A percentile compares a stretch with the other conserved stretches of the same genome.
phyloP scores from a whole-genome alignment of 2,888 invertebrate species.

The Tetanocera ferruginea region DNA sequence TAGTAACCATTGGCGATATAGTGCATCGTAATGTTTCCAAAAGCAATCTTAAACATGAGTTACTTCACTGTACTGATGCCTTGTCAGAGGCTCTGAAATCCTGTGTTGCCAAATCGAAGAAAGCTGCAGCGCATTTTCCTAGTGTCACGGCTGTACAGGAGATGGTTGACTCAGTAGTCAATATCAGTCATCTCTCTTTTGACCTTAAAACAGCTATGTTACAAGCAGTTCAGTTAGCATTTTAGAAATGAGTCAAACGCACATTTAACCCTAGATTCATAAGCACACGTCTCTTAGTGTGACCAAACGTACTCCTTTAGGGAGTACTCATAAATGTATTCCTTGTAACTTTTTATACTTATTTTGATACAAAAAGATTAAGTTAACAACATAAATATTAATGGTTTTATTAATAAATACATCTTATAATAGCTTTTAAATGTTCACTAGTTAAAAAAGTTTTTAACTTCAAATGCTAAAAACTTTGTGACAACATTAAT shows the following conservation, averaged over 20 bases:
- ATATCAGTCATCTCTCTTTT: conserved; percentile 86
- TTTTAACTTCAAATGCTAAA: too few species aligned
- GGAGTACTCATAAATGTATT: too few species aligned
- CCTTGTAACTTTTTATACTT: too few species aligned
- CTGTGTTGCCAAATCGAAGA: conserved; percentile 89
- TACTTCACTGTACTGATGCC: conserved; percentile 82
- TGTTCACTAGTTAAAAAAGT: too few species aligned
- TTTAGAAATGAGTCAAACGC: background rate
- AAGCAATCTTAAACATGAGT: conserved; percentile 79
- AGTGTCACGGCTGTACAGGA: conserved; percentile 91
- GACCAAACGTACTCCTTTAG: too few species aligned
- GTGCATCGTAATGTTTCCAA: conserved; percentile 88
- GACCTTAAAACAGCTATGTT: conserved; percentile 83
- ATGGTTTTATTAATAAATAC: too few species aligned
- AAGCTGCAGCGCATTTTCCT: conserved; percentile 92
- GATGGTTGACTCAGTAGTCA: conserved; percentile 92
- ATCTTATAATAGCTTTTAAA: too few species aligned
- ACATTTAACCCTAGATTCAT: too few species aligned
- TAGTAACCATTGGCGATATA: conserved; percentile 95
- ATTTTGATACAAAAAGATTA: too few species aligned
- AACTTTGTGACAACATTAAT: too few species aligned
- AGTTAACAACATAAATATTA: too few species aligned
- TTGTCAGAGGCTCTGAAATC: conserved; percentile 85
- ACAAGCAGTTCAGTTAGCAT: conserved; percentile 73
- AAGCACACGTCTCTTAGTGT: too few species aligned